phyloP scores from a whole-genome alignment of 2,797 vertebrate genomes.

The Platalea minor region DNA sequence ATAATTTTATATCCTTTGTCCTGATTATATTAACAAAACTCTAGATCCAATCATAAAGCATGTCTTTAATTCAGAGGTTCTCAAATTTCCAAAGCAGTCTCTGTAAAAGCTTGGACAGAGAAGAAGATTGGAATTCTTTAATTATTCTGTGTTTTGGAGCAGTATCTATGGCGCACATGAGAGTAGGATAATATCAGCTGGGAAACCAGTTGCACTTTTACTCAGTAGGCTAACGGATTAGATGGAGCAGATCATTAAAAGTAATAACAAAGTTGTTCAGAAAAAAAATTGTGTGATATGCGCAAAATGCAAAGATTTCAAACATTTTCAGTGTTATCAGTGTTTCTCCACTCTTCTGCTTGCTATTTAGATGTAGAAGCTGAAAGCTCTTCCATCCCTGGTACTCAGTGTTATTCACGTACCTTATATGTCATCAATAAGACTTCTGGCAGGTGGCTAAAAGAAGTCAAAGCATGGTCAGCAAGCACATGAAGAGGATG shows the following conservation, averaged over 20 bases:
- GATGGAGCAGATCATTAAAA: background rate
- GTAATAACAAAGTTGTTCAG: background rate
- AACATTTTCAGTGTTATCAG: background rate
- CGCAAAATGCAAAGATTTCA: background rate
- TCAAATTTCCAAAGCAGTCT: slow-evolving; percentile 15
- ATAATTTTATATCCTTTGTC: background rate
- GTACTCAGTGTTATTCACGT: background rate
- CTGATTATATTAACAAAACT: slow-evolving; percentile 2
- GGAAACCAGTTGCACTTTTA: slow-evolving; percentile 12
- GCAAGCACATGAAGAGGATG: background rate
- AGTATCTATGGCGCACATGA: background rate
- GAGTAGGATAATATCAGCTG: background rate
- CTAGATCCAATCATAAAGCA: slow-evolving; percentile 26
- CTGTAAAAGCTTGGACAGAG: slow-evolving; percentile 4
- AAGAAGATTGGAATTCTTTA: slow-evolving; percentile 3
- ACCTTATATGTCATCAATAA: background rate
- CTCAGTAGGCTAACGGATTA: background rate
- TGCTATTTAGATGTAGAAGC: background rate
- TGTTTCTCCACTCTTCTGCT: background rate
- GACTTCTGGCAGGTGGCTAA: background rate
- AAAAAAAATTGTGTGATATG: background rate
- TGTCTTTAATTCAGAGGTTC: slow-evolving; percentile 48
- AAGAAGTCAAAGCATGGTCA: background rate
- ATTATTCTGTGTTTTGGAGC: slow-evolving; percentile 33
- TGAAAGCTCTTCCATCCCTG: background rate